Evolutionary conservation across 1,140 invertebrate species (phyloP), one percentile per base, ranked within the genome.

Genomic region (Sipha flava): DNA sequence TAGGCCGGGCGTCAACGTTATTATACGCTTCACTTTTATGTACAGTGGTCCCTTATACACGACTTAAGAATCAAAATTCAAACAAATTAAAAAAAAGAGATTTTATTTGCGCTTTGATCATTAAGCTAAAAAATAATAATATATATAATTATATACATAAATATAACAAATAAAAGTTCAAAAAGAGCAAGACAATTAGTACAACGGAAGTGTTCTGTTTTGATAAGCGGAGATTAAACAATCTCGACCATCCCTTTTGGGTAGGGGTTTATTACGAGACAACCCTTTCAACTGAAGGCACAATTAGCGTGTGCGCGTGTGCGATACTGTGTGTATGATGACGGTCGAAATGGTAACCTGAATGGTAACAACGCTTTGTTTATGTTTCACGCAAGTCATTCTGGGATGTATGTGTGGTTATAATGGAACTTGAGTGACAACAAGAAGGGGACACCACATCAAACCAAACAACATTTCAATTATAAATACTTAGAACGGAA

Each of bases 401-500:
- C 54, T 14, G 49, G 31, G 47, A 21, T 14, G 31, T 16, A 18
- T 21, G 31, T 37, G 37, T 75, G 54, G 49, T 16, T 37, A 52
- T 37, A 75, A 37, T 52, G 31, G 47, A 18, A 54, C 45, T 75
- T n/a, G 45, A 31, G 43, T 14, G 31, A 75, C 49, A 34, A 34
- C 45, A 57, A 34, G 7, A 75, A 29, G 31, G 12, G 21, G 31
- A 57, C 29, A 2, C 47, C 10, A 16, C 47, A 49, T 23, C 18
- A 75, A 54, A 49, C 43, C 45, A 54, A 75, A 75, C 72, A 75
- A 75, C n/a, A 34, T 75, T 75, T 75, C 47, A 52, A 75, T 75
- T 75, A 57, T 62, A 29, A 26, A 57, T 18, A 34, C 3, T 2
- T 0, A 31, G 18, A 62, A 34, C 4, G 37, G 40, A 66, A 66